These are phyloP conservation scores for Phyllotis vaccarum DNA, from an alignment of 2,797 vertebrate species.

Conservation along the genomic window DNA sequence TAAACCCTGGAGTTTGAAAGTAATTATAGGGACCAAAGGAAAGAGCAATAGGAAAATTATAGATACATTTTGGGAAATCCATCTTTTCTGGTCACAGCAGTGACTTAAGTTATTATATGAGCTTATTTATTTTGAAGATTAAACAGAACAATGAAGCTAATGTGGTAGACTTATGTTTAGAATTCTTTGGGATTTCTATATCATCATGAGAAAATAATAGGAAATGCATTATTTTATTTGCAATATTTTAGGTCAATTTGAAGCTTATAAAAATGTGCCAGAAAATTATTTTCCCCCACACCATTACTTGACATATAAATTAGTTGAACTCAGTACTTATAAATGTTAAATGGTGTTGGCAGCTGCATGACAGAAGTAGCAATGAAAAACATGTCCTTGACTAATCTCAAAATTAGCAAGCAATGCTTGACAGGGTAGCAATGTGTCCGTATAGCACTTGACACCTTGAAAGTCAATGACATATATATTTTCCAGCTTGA, in stretches of 20 bases:
- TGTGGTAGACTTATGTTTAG: not conserved
- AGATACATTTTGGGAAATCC: not conserved
- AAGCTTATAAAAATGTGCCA: not conserved
- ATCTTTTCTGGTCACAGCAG: not conserved
- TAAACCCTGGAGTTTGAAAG: not conserved
- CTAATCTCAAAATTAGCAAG: not conserved
- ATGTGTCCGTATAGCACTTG: not conserved
- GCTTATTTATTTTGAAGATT: not conserved
- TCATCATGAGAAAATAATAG: not conserved
- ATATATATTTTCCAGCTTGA: not conserved
- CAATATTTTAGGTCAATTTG: not conserved
- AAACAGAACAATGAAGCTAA: not conserved
- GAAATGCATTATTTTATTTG: not conserved
- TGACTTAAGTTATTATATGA: not conserved
- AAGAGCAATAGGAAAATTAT: not conserved
- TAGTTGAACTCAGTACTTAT: not conserved
- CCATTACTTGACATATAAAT: not conserved
- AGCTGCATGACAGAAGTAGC: too few relatives aligned
- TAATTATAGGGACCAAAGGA: not conserved
- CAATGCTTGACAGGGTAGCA: too few relatives aligned
- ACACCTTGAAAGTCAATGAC: not conserved
- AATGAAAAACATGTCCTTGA: rapidly evolving
- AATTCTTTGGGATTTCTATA: not conserved
- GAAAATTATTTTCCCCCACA: not conserved
- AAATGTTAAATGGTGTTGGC: not conserved